These are phyloP conservation scores for Lepidostoma basale DNA, from an alignment of 1,140 invertebrate species.

Conservation along the genomic window DNA sequence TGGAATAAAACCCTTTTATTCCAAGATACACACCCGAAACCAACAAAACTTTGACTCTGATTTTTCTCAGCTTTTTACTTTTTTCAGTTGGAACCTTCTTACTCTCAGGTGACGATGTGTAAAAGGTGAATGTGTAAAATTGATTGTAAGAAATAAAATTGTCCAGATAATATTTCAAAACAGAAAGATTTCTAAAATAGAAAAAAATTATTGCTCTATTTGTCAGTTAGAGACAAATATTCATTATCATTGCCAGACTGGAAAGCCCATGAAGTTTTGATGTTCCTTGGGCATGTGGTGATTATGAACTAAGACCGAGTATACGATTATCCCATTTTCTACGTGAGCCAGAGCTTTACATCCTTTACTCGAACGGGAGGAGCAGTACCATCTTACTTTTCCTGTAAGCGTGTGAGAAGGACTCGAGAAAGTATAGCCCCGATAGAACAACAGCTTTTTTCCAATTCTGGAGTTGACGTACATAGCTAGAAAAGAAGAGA, in stretches of 20 bases:
- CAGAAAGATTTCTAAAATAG: no score
- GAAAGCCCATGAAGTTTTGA: neutral
- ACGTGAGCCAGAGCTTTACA: conserved; percentile 49
- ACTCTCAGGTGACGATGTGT: no score
- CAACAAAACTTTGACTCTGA: no score
- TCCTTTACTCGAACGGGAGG: conserved; percentile 48
- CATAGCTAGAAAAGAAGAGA: neutral
- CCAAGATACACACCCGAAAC: no score
- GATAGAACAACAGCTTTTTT: conserved; percentile 3
- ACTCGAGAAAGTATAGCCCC: conserved; percentile 24
- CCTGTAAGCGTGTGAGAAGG: conserved; percentile 7
- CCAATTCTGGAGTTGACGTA: conserved; percentile 21
- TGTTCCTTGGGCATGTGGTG: conserved; percentile 2
- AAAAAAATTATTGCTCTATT: no score
- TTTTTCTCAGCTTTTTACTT: no score
- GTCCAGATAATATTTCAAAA: no score
- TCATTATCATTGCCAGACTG: conserved; percentile 10
- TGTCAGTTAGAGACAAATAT: neutral
- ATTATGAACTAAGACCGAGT: conserved; percentile 16
- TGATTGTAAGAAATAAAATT: no score
- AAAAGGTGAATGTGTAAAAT: no score
- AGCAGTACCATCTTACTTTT: conserved; percentile 50
- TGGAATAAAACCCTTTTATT: no score
- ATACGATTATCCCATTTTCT: conserved; percentile 5
- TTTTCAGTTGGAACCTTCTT: no score